Base-by-base conservation (phyloP, 2,888 invertebrate species). In the Lamellibrachia satsuma region DNA sequence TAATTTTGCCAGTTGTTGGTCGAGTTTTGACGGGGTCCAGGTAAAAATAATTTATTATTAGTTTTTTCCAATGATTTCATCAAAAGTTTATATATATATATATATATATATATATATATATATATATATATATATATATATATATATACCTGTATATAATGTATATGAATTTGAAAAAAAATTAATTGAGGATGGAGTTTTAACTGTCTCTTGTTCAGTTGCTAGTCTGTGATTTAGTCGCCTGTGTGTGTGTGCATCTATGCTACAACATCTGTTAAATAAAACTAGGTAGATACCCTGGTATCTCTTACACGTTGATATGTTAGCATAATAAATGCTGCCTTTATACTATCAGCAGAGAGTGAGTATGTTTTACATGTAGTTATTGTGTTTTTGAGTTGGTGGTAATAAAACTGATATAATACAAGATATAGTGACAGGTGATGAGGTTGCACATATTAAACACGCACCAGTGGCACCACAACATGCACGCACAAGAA, bases 361-460 rank as follows among this genome's bases (percentile, higher is more conserved):
- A 75, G 75, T 75, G 75, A 75, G 75, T 22, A 75, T 75, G 75
- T 75, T 75, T 75, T 75, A 75, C 75, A n/a, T 22, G 75, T n/a
- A 22, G 6, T 4, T 75, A n/a, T 75, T 22, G 75, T 75, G 22
- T 75, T 75, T 22, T 75, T 15, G n/a, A 75, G n/a, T 75, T 15
- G 75, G n/a, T 75, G 75, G 15, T 15, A 75, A 75, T 75, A 22
- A n/a, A 75, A 75, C 15, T 75, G 75, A 75, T 57, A 15, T 57
- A 57, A 57, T 15, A 15, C 15, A n/a, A 75, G 75, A 75, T 11
- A 75, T 22, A 75, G 75, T 75, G 75, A 75, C 75, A 75, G 75
- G 22, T 75, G 75, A 22, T 22, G 75, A 22, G 15, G 22, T 15
- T 6, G 22, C n/a, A 75, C n/a, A n/a, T 22, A 75, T 75, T 75